Conservation (phyloP, 2,797 vertebrate species). For the Furcifer pardalis region DNA sequence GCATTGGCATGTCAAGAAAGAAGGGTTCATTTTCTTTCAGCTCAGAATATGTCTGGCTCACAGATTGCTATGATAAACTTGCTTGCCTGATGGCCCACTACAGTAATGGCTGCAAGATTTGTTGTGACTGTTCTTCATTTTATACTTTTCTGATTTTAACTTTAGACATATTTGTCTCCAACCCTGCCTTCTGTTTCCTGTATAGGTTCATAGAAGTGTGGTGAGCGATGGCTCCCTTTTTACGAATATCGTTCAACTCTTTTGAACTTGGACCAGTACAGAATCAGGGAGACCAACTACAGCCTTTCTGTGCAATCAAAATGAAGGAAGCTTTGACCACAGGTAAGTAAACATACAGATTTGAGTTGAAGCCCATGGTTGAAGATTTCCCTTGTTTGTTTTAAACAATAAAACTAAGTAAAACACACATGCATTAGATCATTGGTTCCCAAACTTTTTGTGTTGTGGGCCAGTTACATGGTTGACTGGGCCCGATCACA, state of each 20-base stretch:
- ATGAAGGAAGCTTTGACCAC: slow-evolving; percentile 96
- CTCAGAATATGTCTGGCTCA: no score
- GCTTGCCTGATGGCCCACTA: no score
- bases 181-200: background rate
- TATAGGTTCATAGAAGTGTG: slow-evolving; percentile 32
- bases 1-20: no score
- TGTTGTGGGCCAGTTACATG: no score
- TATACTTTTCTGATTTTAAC: background rate
- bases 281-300: slow-evolving; percentile 61
- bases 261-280: slow-evolving; percentile 85
- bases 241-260: slow-evolving; percentile 89
- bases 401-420: background rate
- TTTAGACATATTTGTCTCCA: background rate
- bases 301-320: slow-evolving; percentile 92
- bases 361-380: background rate
- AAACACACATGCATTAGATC: no score
- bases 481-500: no score
- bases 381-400: background rate
- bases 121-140: no score
- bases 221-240: slow-evolving; percentile 91
- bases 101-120: no score
- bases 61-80: no score
- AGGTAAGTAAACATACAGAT: slow-evolving; percentile 74
- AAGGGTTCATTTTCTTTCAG: no score
- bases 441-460: no score